Base-by-base conservation (phyloP, 1,140 invertebrate species). In the Hermetia illucens region DNA sequence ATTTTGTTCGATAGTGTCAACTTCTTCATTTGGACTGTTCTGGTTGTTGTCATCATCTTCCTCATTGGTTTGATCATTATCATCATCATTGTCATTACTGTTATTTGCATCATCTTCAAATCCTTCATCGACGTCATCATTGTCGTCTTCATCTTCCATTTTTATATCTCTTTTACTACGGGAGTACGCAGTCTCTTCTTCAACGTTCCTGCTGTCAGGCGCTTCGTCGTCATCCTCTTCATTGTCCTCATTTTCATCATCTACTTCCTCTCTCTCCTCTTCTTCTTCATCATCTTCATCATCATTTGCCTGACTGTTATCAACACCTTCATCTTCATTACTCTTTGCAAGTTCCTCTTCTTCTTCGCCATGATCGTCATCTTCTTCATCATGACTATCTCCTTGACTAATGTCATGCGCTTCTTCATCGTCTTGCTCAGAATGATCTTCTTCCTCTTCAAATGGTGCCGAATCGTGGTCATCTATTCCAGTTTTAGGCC, bases 101-200 rank as follows among this genome's bases (percentile, higher is more conserved):
- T 57, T 43, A 10, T 62, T 44, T 35, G 59, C 62, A 21, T 62
- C 48, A 43, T 62, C 62, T 39, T 63, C 61, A 31, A 51, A 38
- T 36, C 58, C 48, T 40, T 53, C 47, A 13, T 37, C 43, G 16
- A 40, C 43, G 18, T 50, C 46, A 8, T 44, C 44, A n/a, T 51
- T 46, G 3, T 51, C 41, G 20, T 48, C 43, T 39, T 51, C 50
- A 39, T 56, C 47, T 25, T 51, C 50, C 22, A 40, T 30, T 62
- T 47, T 18, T 51, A 46, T 5, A 49, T 33, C 35, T 47, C 47
- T 36, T 43, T 41, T 33, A 50, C 46, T 17, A 47, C 45, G 27
- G 46, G 45, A 6, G 37, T 35, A 36, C 19, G 17, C 21, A 16
- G 21, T 10, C 10, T 25, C 30, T 25, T 39, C 46, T 27, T 52